These are phyloP conservation scores for Dasysyrphus tricinctus DNA, from an alignment of 2,888 invertebrate species.

Conservation along the genomic window DNA sequence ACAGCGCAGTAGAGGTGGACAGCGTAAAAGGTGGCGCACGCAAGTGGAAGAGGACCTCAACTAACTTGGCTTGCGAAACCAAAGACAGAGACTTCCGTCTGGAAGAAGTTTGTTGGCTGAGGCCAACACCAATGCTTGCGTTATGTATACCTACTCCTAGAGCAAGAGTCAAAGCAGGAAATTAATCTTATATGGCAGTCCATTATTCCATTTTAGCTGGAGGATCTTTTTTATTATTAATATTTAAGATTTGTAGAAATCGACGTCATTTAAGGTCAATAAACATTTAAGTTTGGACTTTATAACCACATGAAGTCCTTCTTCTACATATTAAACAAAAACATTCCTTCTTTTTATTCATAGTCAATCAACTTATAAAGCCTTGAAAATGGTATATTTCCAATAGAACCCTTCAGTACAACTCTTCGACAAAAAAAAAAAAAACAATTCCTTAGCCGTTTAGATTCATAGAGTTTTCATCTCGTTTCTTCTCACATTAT, in stretches of 20 bases:
- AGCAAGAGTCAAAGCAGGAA: too few relatives aligned
- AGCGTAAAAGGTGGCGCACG: too few relatives aligned
- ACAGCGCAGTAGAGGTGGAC: too few relatives aligned
- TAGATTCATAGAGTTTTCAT: constrained; percentile 18
- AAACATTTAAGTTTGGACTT: background rate
- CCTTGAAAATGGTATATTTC: background rate
- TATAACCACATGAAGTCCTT: background rate
- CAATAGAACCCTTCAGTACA: constrained; percentile 6
- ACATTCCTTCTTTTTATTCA: background rate
- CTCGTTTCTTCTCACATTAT: constrained; percentile 23
- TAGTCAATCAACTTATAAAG: constrained; percentile 21
- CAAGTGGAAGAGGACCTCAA: too few relatives aligned
- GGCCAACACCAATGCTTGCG: too few relatives aligned
- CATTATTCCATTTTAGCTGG: too few relatives aligned
- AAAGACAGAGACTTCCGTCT: too few relatives aligned
- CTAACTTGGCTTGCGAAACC: too few relatives aligned
- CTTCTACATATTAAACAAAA: background rate
- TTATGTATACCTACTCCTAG: too few relatives aligned
- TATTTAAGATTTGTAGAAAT: background rate
- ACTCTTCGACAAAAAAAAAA: background rate
- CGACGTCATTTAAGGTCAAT: background rate
- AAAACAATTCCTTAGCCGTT: background rate
- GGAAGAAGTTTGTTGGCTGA: too few relatives aligned
- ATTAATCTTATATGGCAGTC: too few relatives aligned
- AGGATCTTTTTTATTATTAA: too few relatives aligned